Conservation (phyloP, 1,140 invertebrate species). For the Sitophilus oryzae region DNA sequence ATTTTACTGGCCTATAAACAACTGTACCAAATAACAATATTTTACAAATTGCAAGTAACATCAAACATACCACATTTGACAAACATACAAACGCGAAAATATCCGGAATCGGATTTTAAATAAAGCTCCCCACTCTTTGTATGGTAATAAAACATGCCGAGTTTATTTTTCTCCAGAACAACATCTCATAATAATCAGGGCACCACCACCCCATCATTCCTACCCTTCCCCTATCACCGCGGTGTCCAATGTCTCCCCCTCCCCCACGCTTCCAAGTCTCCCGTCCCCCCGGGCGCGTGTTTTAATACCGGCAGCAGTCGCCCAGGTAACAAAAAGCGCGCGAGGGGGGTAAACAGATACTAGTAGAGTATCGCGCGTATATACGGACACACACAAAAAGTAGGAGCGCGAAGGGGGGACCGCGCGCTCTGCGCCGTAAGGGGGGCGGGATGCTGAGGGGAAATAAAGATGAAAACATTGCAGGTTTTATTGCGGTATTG, state of each 20-base stretch:
- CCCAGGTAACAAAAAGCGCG: slow-evolving; percentile 23
- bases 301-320: slow-evolving; percentile 22
- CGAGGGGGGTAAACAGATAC: slow-evolving; percentile 13
- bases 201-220: no score
- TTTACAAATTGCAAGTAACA: no score
- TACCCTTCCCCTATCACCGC: background rate
- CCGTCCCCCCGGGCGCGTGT: slow-evolving; percentile 4
- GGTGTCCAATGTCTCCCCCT: background rate
- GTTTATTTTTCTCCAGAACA: slow-evolving; percentile 9
- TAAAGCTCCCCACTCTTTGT: background rate
- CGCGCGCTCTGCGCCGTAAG: no score
- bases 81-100: background rate
- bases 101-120: background rate
- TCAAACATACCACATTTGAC: no score
- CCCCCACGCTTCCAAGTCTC: background rate
- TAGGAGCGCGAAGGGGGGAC: no score
- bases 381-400: slow-evolving; percentile 25
- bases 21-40: no score
- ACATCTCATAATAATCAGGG: slow-evolving; percentile 20
- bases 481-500: slow-evolving; percentile 48
- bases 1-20: no score
- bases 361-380: slow-evolving; percentile 20
- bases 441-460: slow-evolving; percentile 35
- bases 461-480: slow-evolving; percentile 48
- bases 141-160: background rate